Base-by-base conservation (phyloP, 2,797 vertebrate species). In the Aulostomus chinensis region DNA sequence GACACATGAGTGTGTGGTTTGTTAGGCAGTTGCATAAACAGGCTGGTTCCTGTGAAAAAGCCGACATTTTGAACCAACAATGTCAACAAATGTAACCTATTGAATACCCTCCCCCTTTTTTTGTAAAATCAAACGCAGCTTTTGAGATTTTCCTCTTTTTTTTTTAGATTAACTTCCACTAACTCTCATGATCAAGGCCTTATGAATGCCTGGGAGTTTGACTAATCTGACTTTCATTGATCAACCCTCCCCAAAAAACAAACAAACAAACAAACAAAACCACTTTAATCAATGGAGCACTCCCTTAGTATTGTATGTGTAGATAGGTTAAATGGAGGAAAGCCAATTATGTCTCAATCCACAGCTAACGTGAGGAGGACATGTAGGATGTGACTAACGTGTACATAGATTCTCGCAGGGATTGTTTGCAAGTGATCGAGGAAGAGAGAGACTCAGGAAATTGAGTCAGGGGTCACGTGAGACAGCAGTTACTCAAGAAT, bases 1-100 rank as follows among this genome's bases (percentile, higher is more conserved):
- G n/a, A n/a, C n/a, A n/a, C n/a, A n/a, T n/a, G n/a, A n/a, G n/a
- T n/a, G n/a, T n/a, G n/a, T n/a, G n/a, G n/a, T n/a, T n/a, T n/a
- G n/a, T n/a, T n/a, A n/a, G n/a, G n/a, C n/a, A n/a, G 84, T 78
- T 55, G 41, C 67, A 71, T 78, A 74, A 88, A 89, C 92, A 90
- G 94, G 95, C 94, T 85, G 94, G 94, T 88, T 93, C 93, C 93
- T 96, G 94, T 89, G 64, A 59, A 74, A 76, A 76, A 73, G 67
- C 47, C 72, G 60, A 85, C 84, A 84, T 88, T 87, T 85, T 81
- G 68, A 83, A 85, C 70, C 84, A 75, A 63, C 78, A 73, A 58
- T 79, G 72, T 67, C 58, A 48, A 54, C 47, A 50, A 67, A 32
- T 24, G 17, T 58, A 60, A 20, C 26, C 38, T 53, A 41, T 59